These are phyloP conservation scores for Lipotes vexillifer DNA, from an alignment of 2,113 vertebrate species.

Conservation along the genomic window DNA sequence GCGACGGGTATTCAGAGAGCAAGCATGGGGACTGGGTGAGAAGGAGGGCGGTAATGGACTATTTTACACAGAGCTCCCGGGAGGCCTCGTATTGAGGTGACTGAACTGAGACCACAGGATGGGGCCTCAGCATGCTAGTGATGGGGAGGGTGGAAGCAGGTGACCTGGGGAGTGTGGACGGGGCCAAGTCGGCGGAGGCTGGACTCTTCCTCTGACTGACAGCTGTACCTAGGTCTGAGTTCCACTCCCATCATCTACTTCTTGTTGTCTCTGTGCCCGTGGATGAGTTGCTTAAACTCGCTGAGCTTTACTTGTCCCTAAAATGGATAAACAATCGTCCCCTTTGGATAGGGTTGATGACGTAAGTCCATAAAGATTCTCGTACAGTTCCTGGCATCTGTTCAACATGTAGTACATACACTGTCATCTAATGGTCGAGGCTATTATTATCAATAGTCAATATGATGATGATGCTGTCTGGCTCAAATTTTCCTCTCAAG, in stretches of 20 bases:
- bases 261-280: not conserved
- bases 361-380: not conserved
- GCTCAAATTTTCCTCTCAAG: not conserved
- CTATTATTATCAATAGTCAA: not conserved
- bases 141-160: not conserved
- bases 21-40: accelerated
- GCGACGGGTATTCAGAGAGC: accelerated
- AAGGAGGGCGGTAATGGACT: accelerated
- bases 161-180: accelerated
- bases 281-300: not conserved
- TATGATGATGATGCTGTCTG: not conserved
- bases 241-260: not conserved
- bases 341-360: not conserved
- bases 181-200: not conserved
- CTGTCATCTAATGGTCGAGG: not conserved
- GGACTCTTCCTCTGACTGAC: not conserved
- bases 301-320: not conserved
- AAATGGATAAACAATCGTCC: not conserved
- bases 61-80: not conserved
- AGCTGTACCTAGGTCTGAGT: not conserved
- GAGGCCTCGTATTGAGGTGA: not conserved
- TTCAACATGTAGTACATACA: not conserved
- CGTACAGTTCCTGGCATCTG: not conserved
- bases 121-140: accelerated
- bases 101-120: not conserved